A percentile compares a stretch with the other conserved stretches of the same genome.
These are phyloP conservation scores for Xiphophorus maculatus DNA, from an alignment of 2,113 vertebrate species.

Conservation along the genomic window DNA sequence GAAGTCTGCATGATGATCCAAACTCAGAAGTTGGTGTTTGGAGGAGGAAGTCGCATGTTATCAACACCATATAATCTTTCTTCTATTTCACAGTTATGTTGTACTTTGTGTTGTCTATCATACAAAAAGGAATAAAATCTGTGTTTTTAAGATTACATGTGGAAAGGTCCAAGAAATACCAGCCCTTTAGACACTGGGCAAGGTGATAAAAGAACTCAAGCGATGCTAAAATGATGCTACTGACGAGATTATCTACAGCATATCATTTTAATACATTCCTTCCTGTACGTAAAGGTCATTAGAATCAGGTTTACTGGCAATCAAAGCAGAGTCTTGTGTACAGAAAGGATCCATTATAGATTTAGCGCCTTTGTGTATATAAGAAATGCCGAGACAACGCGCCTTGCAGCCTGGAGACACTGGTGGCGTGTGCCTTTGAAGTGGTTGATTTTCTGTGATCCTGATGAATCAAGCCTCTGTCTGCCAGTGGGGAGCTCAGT, in stretches of 20 bases:
- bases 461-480: slow-evolving; percentile 47
- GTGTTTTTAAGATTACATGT: neutral
- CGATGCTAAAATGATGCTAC: slow-evolving; percentile 23
- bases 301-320: neutral
- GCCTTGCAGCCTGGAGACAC: slow-evolving; percentile 37
- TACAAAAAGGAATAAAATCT: neutral
- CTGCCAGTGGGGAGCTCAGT: slow-evolving; percentile 45
- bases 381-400: slow-evolving; percentile 25
- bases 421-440: slow-evolving; percentile 52
- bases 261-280: neutral
- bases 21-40: slow-evolving; percentile 39
- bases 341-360: slow-evolving; percentile 20
- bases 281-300: slow-evolving; percentile 24
- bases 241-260: slow-evolving; percentile 18
- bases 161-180: neutral
- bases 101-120: neutral
- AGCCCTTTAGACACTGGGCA: neutral
- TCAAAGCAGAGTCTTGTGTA: slow-evolving; percentile 1
- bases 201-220: slow-evolving; percentile 43
- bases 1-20: slow-evolving; percentile 38
- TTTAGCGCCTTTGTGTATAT: slow-evolving; percentile 20
- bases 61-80: neutral
- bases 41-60: slow-evolving; percentile 55
- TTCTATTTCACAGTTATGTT: neutral
- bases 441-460: slow-evolving; percentile 46